Evolutionary conservation across 2,888 invertebrate species (phyloP), one percentile per base, ranked within the genome.

Genomic region (Chrysolina oricalcia): DNA sequence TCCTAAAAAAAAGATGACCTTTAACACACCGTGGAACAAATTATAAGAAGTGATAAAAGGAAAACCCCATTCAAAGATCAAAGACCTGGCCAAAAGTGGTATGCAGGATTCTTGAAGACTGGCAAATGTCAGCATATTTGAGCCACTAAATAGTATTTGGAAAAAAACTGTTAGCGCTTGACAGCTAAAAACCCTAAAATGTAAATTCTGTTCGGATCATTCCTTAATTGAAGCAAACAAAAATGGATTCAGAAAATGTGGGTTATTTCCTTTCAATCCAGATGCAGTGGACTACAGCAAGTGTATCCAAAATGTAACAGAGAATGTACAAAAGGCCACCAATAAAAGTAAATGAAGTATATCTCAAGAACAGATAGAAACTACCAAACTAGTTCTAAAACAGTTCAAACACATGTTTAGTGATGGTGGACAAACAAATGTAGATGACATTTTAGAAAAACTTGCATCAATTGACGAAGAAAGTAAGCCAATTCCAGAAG

Each of bases 251-350:
- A 68, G 68, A 40, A 68, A 68, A 56, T 68, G 68, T 68, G 68
- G 68, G 35, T 41, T 68, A 40, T 68, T 68, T 56, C 50, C 53
- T 13, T 56, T 68, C n/a, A 68, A 68, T 40, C 40, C 68, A 19
- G 68, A 68, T 56, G 56, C 50, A 27, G 50, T 67, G 23, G 67
- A 67, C 53, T 67, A 71, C 27, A 23, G 43, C 13, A 73, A 76
- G 65, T 73, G 72, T 67, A 43, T 74, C 8, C 27, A 74, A 66
- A 66, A 70, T 59, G 9, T n/a, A 43, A n/a, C 70, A 5, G 65
- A 73, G 70, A 69, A 50, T 1, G 13, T 35, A 65, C 71, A 71
- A 17, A 46, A 9, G 15, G 46, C n/a, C 0, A 65, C 65, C 23
- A 46, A 65, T 46, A 21, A 21, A 19, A 65, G 17, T 65, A 64